Base-by-base conservation (phyloP, 1,140 invertebrate species). In the Sycophaga agraensis region DNA sequence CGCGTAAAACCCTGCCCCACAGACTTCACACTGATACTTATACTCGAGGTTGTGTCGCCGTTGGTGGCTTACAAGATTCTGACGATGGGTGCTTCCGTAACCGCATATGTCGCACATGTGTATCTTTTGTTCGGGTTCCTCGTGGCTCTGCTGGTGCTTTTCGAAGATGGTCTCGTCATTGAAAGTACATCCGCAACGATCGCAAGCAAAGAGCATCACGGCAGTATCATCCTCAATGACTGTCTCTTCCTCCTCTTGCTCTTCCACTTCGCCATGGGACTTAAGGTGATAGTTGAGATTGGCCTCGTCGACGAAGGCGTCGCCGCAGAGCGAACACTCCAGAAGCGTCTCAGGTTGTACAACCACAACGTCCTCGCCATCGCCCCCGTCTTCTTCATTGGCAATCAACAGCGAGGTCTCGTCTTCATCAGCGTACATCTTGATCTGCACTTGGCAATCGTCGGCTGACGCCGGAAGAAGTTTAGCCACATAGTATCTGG, bases 21-120 rank as follows among this genome's bases (percentile, higher is more conserved):
- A 93, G 0, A 85, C 76, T 65, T 92, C 89, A 77, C 91, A 93
- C 8, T 73, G 64, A 55, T 73, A 82, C 19, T 77, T 79, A 51
- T 77, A 81, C 19, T 82, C 74, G 34, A 76, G 64, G 14, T 73
- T 70, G 64, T 82, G 80, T 1, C 74, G 69, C 4, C 69, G 73
- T 53, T 78, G 67, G 66, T 83, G 78, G 1, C 62, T 70, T 0
- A 66, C 58, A 2, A 83, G 60, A 49, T 73, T 76, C 5, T 80
- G 75, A 21, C 67, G 68, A 50, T 77, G 66, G 0, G 70, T 49
- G 14, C 71, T 74, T 8, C 70, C 66, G 51, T 79, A 81, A 11
- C 68, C 73, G 45, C 78, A 82, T 4, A 61, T 68, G n/a, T 73
- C 71, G 63, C 80, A 82, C 0, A 58, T 64, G 37, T 76, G 69